Evolutionary conservation across 2,797 vertebrate genomes (phyloP).

Genomic region (Oreochromis grahami): DNA sequence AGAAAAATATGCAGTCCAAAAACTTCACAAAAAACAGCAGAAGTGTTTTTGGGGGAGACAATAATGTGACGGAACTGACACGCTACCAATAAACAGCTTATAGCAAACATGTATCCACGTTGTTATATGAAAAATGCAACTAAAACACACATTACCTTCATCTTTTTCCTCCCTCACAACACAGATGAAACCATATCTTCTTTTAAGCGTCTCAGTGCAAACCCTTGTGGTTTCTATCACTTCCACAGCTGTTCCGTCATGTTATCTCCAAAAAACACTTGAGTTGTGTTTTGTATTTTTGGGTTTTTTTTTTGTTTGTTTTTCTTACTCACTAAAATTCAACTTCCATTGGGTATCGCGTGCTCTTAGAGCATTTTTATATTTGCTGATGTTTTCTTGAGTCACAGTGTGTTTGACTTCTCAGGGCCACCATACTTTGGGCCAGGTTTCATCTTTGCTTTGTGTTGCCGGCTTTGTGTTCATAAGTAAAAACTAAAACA

Average conservation of each 20-base stretch:
- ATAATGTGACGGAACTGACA: background rate
- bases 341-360: background rate
- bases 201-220: background rate
- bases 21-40: background rate
- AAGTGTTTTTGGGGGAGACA: background rate
- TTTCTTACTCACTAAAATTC: background rate
- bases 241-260: background rate
- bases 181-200: background rate
- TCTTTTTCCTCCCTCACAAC: background rate
- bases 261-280: background rate
- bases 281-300: background rate
- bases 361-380: background rate
- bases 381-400: background rate
- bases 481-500: background rate
- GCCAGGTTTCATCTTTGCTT: background rate
- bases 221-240: background rate
- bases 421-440: background rate
- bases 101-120: background rate
- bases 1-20: background rate
- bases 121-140: background rate
- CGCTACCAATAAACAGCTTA: background rate
- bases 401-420: background rate
- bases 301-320: fast-evolving
- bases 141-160: background rate
- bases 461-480: background rate